Evolutionary conservation across 2,797 vertebrate genomes (phyloP), one percentile per base, ranked within the genome.

Genomic region (Coluber constrictor): DNA sequence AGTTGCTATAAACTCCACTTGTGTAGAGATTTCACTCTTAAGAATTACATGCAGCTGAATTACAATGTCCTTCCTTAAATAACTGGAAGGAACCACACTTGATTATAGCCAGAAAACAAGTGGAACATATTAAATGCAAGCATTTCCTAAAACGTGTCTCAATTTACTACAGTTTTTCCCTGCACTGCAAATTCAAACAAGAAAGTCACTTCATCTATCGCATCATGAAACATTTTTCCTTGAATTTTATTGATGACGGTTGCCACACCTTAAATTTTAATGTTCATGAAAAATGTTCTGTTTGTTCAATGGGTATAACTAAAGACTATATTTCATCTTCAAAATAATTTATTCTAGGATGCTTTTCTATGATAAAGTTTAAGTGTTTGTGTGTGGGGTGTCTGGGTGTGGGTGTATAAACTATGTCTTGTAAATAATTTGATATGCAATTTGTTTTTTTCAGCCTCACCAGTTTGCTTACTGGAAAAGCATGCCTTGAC

Each of bases 81-180:
- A 13, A 91, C 88, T 92, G 89, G 94, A 83, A 92, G 47, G 56
- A 86, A 16, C 54, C 92, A 79, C 90, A 61, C 37, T 59, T 5
- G 0, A 27, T 93, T 90, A 61, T 83, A 63, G 61, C 16, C 43
- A 92, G 74, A 87, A 92, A 94, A 86, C 47, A 86, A 60, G 29
- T 13, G 32, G 43, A n/a, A 27, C 51, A 66, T 55, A 11, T 18
- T 91, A 74, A 93, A 89, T 43, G 32, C 59, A 93, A 59, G 20
- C 47, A 4, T 47, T 93, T 94, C 87, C 86, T 90, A 54, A 89
- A 87, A 83, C 0, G 9, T 12, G 74, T 23, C 74, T 83, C 74
- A 83, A 47, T 47, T 83, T 83, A 47, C 37, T 47, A 47, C 20
- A 83, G 37, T 11, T 83, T 43, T 83, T 25, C 37, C 37, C 37